Evolutionary conservation across 2,113 vertebrate species (phyloP).

Genomic region (Monopterus albus): DNA sequence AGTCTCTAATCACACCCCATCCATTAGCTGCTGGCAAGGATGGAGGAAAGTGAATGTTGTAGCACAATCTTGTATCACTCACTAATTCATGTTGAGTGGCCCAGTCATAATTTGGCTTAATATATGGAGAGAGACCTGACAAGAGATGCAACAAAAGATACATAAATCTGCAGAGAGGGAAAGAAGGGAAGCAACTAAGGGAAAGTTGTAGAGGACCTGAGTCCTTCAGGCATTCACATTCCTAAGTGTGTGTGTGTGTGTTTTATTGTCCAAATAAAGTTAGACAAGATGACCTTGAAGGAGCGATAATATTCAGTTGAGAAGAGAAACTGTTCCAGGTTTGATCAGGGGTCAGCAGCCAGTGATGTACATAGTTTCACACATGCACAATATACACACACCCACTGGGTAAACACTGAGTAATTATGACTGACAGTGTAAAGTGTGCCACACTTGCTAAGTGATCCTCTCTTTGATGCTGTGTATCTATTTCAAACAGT

Average conservation of each 20-base stretch:
- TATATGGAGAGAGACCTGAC: conserved; percentile 52
- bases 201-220: conserved; percentile 20
- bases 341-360: conserved; percentile 8
- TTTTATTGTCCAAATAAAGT: conserved; percentile 19
- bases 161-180: conserved; percentile 42
- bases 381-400: neutral
- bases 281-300: conserved; percentile 14
- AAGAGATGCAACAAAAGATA: conserved; percentile 41
- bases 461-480: neutral
- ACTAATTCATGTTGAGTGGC: conserved; percentile 63
- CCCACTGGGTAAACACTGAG: conserved; percentile 29
- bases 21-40: conserved; percentile 42
- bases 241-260: conserved; percentile 33
- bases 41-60: conserved; percentile 45
- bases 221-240: conserved; percentile 54
- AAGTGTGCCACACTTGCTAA: neutral
- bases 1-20: conserved; percentile 65
- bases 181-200: conserved; percentile 7
- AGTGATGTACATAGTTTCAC: neutral
- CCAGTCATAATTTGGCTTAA: conserved; percentile 50
- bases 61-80: conserved; percentile 52
- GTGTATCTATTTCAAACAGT: neutral
- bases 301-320: neutral
- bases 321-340: conserved; percentile 1
- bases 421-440: conserved; percentile 20